These are phyloP conservation scores for Caenorhabditis afra DNA, from an alignment of 2,888 invertebrate species.

Conservation along the genomic window DNA sequence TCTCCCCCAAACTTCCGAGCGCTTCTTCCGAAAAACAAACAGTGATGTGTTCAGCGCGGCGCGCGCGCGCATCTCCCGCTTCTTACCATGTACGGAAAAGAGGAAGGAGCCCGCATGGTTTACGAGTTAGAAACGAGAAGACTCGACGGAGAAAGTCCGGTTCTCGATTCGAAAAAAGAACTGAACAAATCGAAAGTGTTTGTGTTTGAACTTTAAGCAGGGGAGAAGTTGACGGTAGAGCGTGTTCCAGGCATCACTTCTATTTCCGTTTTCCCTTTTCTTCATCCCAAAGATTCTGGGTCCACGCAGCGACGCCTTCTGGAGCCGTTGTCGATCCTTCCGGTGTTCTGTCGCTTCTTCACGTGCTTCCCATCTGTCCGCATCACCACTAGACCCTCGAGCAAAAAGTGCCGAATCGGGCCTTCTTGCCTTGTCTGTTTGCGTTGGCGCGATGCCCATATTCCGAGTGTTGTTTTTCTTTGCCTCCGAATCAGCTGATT, in stretches of 20 bases:
- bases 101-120: constrained; percentile 34
- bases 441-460: constrained; percentile 59
- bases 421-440: constrained; percentile 22
- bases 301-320: too few species aligned
- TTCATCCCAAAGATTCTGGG: not conserved
- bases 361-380: constrained; percentile 35
- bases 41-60: constrained; percentile 1
- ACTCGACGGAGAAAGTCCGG: not conserved
- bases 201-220: constrained; percentile 35
- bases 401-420: constrained; percentile 45
- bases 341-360: constrained; percentile 21
- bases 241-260: constrained; percentile 21
- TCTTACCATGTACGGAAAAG: constrained; percentile 34
- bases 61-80: not conserved
- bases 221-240: not conserved
- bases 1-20: constrained; percentile 14
- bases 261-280: constrained; percentile 36
- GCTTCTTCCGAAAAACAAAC: constrained; percentile 32
- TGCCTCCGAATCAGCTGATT: constrained; percentile 45
- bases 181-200: constrained; percentile 2
- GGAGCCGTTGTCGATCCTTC: not conserved
- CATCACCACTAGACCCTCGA: constrained; percentile 26
- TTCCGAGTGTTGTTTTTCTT: constrained; percentile 42
- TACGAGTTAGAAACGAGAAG: constrained; percentile 1
- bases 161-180: constrained; percentile 27